Base-by-base conservation (phyloP, 2,797 vertebrate species). In the Hippoglossus hippoglossus region DNA sequence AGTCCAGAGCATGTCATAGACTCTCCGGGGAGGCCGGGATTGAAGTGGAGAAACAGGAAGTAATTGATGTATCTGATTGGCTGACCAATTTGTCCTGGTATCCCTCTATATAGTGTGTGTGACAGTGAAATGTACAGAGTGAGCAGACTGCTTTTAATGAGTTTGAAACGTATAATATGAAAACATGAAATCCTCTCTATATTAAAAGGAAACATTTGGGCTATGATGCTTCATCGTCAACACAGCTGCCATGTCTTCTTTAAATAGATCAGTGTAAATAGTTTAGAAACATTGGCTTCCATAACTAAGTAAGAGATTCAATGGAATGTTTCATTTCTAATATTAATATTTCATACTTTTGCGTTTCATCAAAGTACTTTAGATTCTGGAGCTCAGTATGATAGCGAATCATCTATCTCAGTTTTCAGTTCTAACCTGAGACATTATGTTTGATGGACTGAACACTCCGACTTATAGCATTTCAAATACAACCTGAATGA, bases 21-120 rank as follows among this genome's bases (percentile, higher is more conserved):
- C 31, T 73, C 74, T 64, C 62, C 9, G 0, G 41, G 3, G 56
- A 63, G 21, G 24, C 16, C 5, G 5, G 44, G 7, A 71, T 24
- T 50, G 24, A 67, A 77, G 66, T 63, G 55, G 56, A 74, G 53
- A 63, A 84, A 58, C 61, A 63, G 77, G 64, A 85, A 81, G 66
- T 36, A 69, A 82, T 65, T 79, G 76, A 83, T 83, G 50, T 66
- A 57, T 78, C 44, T 61, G 70, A 87, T 82, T 77, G 66, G 65
- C 58, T 56, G 66, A 69, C 50, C 59, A 55, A 56, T 86, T 79
- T 82, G 25, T 67, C 49, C 53, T 53, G n/a, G 19, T 60, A n/a
- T 75, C 47, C 46, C 46, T n/a, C 72, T 64, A 24, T 31, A 65
- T 68, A 51, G 41, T 50, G 22, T 65, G 3, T 34, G 28, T 62